Base-by-base conservation (phyloP, 2,797 vertebrate genomes). In the Lagodon rhomboides region DNA sequence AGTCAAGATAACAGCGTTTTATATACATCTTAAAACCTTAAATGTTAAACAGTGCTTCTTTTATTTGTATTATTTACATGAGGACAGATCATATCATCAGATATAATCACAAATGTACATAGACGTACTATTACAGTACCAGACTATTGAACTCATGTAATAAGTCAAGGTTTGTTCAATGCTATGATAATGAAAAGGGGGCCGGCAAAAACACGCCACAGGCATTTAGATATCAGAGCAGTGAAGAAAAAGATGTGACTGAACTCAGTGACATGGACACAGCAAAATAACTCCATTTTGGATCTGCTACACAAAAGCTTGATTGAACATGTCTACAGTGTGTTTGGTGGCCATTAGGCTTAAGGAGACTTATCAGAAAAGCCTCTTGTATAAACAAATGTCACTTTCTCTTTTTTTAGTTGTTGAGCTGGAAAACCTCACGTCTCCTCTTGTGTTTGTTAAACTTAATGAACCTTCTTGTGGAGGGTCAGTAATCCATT, bases 201-300 rank as follows among this genome's bases (percentile, higher is more conserved):
- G 62, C 20, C 16, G 12, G 27, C 15, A 51, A 53, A 46, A 38
- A 67, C 20, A 46, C 5, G 38, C 12, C 3, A 2, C 41, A 49
- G 34, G 13, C 38, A 69, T 69, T 10, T 43, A 73, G 23, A 18
- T 38, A 15, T 68, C 12, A 12, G 46, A 41, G 41, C 22, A 16
- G 18, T 50, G 61, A 65, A 55, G 38, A n/a, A 49, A 67, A 34
- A 49, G 63, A 50, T 4, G 1, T 18, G 23, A 20, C 55, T 71
- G 63, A 68, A 56, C 58, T 62, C 12, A 4, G 20, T 58, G 60
- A 50, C 22, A 68, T 1, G 46, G 44, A 72, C 49, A 41, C 38
- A 60, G 47, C 53, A 17, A 80, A 74, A 61, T 79, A 25, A 49
- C 77, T 63, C n/a, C 11, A 68, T 62, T 63, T 68, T 5, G 30